A percentile compares a stretch with the other conserved stretches of the same genome.
phyloP scores from a whole-genome alignment of 1,140 invertebrate species.

The Holotrichia oblita region DNA sequence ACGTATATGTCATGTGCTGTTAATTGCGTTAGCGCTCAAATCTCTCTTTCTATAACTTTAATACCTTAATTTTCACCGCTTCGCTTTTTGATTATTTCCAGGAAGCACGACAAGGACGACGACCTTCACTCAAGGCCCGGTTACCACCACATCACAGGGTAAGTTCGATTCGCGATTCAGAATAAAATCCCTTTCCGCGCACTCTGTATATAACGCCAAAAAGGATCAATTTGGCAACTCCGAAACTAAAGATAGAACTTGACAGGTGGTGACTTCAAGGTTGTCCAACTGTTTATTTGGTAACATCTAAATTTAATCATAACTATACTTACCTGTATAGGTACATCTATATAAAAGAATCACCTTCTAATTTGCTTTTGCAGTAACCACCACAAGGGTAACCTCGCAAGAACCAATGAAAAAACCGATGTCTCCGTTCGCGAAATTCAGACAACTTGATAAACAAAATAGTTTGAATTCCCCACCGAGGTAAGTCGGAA shows the following conservation, averaged over 20 bases:
- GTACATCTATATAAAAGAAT: not conserved
- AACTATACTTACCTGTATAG: too few species aligned
- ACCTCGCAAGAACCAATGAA: slow-evolving; percentile 61
- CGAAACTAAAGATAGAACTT: too few species aligned
- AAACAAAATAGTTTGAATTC: slow-evolving; percentile 79
- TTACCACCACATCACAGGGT: slow-evolving; percentile 54
- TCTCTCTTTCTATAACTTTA: too few species aligned
- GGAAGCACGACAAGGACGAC: not conserved
- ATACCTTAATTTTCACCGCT: not conserved
- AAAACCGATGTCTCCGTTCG: slow-evolving; percentile 84
- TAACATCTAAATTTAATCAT: too few species aligned
- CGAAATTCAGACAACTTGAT: slow-evolving; percentile 90
- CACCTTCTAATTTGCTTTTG: slow-evolving; percentile 52
- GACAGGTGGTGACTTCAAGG: too few species aligned
- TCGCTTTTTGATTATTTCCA: not conserved
- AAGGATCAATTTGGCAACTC: too few species aligned
- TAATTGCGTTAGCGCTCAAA: not conserved
- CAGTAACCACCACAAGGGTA: slow-evolving; percentile 70
- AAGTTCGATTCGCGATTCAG: slow-evolving; percentile 7
- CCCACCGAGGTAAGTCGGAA: slow-evolving; percentile 82
- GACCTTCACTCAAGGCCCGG: slow-evolving; percentile 45
- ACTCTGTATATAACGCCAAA: too few species aligned
- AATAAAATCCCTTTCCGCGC: too few species aligned
- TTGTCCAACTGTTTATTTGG: too few species aligned
- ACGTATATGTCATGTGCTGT: not conserved